These are phyloP conservation scores for Penaeus vannamei DNA, from an alignment of 1,140 invertebrate genomes.

Conservation along the genomic window DNA sequence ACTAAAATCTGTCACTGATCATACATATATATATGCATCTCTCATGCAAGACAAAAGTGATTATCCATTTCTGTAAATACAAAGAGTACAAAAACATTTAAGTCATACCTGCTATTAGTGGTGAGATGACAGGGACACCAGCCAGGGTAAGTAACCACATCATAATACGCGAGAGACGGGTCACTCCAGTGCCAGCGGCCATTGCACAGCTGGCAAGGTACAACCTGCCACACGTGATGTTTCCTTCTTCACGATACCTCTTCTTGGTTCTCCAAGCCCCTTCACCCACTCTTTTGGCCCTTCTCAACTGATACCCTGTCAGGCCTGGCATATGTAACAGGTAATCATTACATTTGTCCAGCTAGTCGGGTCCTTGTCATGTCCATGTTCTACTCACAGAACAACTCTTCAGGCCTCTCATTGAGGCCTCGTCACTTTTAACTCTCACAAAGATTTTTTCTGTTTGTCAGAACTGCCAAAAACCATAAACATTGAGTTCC, in stretches of 20 bases:
- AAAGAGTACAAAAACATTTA: background rate
- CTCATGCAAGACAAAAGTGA: too few species aligned
- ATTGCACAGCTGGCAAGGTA: conserved; percentile 41
- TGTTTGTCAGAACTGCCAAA: conserved; percentile 12
- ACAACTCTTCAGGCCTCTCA: conserved; percentile 43
- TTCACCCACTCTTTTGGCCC: conserved; percentile 9
- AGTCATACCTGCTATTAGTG: conserved; percentile 35
- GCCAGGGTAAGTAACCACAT: conserved; percentile 45
- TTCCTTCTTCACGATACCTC: background rate
- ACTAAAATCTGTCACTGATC: too few species aligned
- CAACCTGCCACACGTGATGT: background rate
- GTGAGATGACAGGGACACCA: conserved; percentile 41
- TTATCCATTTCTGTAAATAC: too few species aligned
- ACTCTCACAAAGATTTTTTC: conserved; percentile 34
- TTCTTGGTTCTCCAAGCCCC: conserved; percentile 28
- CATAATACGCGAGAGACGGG: conserved; percentile 38
- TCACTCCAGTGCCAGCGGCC: conserved; percentile 37
- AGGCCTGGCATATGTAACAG: conserved; percentile 46
- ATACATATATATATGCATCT: too few species aligned
- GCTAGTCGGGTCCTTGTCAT: conserved; percentile 41
- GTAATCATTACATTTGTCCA: conserved; percentile 48
- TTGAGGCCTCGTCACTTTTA: conserved; percentile 37
- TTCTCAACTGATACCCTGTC: conserved; percentile 24
- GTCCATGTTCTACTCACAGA: conserved; percentile 46
- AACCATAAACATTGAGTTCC: conserved; percentile 35